Base-by-base conservation (phyloP, 2,113 vertebrate genomes). In the Trochalopteron elliotii region DNA sequence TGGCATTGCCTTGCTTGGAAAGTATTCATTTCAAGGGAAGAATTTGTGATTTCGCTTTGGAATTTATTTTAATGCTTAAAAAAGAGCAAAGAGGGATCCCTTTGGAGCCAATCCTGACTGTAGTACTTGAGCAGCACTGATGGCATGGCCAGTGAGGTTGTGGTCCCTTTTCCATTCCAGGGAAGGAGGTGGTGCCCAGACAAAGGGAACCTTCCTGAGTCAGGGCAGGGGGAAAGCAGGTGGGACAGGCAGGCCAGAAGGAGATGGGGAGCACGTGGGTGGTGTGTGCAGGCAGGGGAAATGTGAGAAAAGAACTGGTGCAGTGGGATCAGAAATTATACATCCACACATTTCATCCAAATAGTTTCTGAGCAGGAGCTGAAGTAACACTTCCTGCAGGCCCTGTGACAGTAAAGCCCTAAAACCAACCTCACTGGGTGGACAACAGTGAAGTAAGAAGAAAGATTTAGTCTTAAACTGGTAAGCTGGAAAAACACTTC, bases 231-330 rank as follows among this genome's bases (percentile, higher is more conserved):
- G 85, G 37, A 82, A 65, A 65, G 49, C 50, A 16, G 67, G 74
- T 28, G 79, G 79, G 90, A 90, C 30, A 79, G 81, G 74, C 74
- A 85, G 86, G 88, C 89, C 83, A 95, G 94, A 82, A 96, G 92
- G 90, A 92, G 31, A 31, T 50, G 79, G 31, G 47, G 61, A 83
- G 77, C 30, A 69, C 0, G 44, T 92, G 79, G 96, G 74, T 44
- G 79, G 55, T 82, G 65, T 85, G 89, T 63, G 90, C 74, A 85
- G 91, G 79, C 76, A 42, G 42, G 75, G 72, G 31, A 59, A 77
- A 37, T 2, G 35, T 45, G 91, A 92, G 76, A 18, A 24, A 47
- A 92, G 52, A 94, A 76, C 19, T 20, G 89, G 67, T 15, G 10
- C 1, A 20, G 42, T 56, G 42, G 59, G 49, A 83, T 85, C 89